phyloP scores from a whole-genome alignment of 2,113 vertebrate species.

The Nyctibius bracteatus region DNA sequence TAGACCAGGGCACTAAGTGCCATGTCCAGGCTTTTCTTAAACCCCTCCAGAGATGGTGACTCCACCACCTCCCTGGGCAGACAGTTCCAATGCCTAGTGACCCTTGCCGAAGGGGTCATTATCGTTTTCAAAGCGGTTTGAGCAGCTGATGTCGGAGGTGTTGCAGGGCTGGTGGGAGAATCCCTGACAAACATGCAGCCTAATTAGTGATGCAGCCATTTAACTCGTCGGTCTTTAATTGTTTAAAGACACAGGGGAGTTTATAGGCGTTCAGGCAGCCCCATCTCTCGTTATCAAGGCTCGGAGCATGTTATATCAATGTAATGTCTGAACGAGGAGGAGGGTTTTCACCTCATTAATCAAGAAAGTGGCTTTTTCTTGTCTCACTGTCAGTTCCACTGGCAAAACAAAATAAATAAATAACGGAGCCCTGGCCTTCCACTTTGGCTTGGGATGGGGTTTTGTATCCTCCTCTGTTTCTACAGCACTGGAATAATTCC shows the following conservation, averaged over 20 bases:
- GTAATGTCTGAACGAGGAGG: neutral
- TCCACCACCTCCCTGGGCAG: no score
- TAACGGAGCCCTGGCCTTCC: neutral
- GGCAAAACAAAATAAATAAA: neutral
- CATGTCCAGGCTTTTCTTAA: no score
- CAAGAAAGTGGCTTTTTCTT: neutral
- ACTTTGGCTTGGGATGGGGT: neutral
- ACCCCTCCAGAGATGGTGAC: no score
- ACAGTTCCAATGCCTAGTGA: no score
- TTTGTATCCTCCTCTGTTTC: constrained; percentile 7
- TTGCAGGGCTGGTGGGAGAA: neutral
- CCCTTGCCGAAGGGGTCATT: no score
- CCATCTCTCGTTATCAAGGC: neutral
- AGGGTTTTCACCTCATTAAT: neutral
- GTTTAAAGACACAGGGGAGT: neutral
- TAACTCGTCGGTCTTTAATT: neutral
- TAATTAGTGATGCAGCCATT: neutral
- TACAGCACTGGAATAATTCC: neutral
- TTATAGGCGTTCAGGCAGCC: neutral
- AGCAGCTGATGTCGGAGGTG: neutral
- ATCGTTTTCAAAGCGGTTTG: neutral
- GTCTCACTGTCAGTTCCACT: neutral
- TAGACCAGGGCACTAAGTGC: no score
- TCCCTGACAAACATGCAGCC: fast-evolving
- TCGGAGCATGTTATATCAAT: neutral